Evolutionary conservation across 2,888 invertebrate species (phyloP), one percentile per base, ranked within the genome.

Genomic region (Bursaphelenchus okinawaensis): DNA sequence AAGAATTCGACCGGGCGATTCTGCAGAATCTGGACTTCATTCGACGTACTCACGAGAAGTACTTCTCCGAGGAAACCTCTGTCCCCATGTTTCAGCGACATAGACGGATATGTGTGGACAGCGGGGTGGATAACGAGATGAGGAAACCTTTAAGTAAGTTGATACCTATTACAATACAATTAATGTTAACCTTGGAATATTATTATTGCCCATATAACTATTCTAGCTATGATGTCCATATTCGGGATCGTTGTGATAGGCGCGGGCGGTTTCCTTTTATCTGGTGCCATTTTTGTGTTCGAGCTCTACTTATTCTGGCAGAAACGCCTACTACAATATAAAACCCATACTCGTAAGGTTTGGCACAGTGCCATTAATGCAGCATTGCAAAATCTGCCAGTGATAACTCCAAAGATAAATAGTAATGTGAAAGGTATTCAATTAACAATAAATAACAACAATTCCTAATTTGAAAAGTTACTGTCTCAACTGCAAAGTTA

Each of bases 11-110:
- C n/a, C 22, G 63, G 12, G 69, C 67, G 22, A 67, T 67, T 27
- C 27, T 63, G 20, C 63, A 55, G 67, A 67, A 67, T 23, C 51
- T 67, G 16, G 67, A 71, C 24, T 67, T 67, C 27, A 54, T 67
- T 1, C 51, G 67, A 12, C 26, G 69, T 9, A 67, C 69, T 7
- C 63, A 69, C 40, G 23, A 51, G 23, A 67, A 65, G 67, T 67
- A 69, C 29, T 69, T 63, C 29, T n/a, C n/a, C 40, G 40, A 40
- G 40, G 40, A 4, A 40, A 16, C n/a, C 40, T 40, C 40, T 12
- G n/a, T 40, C n/a, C 40, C 40, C 12, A 16, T 40, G 40, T 3
- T n/a, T n/a, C 40, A n/a, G n/a, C 12, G n/a, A n/a, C 12, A 40
- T 3, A 40, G 40, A n/a, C 12, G n/a, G 40, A 40, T 40, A 12